Conservation (phyloP, 2,888 invertebrate species). For the Candidula unifasciata region DNA sequence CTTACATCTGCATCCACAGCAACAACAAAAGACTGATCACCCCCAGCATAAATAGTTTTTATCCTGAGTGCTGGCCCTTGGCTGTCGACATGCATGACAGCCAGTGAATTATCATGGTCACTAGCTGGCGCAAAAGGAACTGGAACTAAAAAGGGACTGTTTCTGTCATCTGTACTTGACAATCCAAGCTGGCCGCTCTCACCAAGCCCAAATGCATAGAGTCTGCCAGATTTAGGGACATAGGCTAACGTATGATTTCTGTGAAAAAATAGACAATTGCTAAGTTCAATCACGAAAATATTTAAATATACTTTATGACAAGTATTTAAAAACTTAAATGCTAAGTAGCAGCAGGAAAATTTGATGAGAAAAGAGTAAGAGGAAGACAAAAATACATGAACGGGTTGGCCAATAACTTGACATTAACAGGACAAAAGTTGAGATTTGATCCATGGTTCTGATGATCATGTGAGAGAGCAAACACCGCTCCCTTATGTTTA, state of each 20-base stretch:
- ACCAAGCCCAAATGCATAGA: constrained; percentile 94
- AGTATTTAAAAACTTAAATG: neutral
- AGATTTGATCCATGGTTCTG: too few species aligned
- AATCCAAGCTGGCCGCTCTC: constrained; percentile 92
- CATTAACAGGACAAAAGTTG: too few species aligned
- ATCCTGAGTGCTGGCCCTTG: constrained; percentile 76
- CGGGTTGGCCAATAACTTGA: too few species aligned
- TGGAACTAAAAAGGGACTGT: constrained; percentile 80
- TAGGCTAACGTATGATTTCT: constrained; percentile 90
- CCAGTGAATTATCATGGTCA: constrained; percentile 1
- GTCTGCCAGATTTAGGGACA: constrained; percentile 86
- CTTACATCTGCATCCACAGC: constrained; percentile 61
- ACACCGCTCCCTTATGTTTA: too few species aligned
- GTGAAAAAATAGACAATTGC: constrained; percentile 16
- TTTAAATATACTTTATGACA: neutral
- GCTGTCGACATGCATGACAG: constrained; percentile 57
- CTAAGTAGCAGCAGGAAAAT: neutral
- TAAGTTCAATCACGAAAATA: neutral
- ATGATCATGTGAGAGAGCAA: too few species aligned
- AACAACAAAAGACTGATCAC: constrained; percentile 89
- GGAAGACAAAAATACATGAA: too few species aligned
- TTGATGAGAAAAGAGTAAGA: too few species aligned
- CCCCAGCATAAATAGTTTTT: constrained; percentile 86
- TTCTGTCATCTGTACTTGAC: constrained; percentile 78
- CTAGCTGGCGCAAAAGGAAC: constrained; percentile 67